phyloP scores from a whole-genome alignment of 2,888 invertebrate genomes.

The Archips crataeganus region DNA sequence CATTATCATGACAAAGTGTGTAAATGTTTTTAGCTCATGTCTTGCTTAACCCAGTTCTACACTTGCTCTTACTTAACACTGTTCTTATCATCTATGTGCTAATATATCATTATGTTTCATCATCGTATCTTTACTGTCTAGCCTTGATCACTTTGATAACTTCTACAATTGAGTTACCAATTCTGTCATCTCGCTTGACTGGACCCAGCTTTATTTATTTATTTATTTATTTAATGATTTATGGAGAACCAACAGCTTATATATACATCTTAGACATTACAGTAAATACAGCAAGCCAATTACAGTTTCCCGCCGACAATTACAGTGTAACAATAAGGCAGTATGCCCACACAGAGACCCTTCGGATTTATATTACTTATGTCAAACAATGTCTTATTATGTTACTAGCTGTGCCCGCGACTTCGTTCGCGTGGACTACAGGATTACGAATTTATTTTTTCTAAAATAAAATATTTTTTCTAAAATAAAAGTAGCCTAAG shows the following conservation, averaged over 20 bases:
- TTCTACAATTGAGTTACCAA: background rate
- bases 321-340: no score
- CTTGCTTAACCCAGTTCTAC: background rate
- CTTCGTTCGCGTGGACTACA: no score
- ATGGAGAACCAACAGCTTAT: no score
- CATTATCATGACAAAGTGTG: background rate
- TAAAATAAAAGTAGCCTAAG: no score
- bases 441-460: no score
- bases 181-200: background rate
- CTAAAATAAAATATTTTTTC: no score
- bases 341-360: no score
- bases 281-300: no score
- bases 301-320: no score
- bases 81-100: background rate
- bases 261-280: no score
- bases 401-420: no score
- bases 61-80: background rate
- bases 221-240: no score
- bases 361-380: background rate
- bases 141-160: background rate
- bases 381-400: conserved; percentile 2
- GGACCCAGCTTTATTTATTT: background rate
- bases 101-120: background rate
- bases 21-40: background rate
- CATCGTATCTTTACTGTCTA: background rate